Evolutionary conservation across 1,140 invertebrate genomes (phyloP).

Genomic region (Leptopilina clavipes): DNA sequence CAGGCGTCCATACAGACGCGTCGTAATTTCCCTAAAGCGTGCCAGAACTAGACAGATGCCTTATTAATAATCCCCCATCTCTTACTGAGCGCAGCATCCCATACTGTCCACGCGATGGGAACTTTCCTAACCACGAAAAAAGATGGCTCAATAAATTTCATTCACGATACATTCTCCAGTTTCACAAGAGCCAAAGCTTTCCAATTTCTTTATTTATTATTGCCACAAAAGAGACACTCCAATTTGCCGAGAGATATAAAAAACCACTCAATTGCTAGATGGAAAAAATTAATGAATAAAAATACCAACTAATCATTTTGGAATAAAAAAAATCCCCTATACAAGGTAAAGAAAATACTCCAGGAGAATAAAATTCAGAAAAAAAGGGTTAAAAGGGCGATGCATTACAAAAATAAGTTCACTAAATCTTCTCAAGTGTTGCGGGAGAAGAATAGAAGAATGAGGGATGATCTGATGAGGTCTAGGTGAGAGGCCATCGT

Average conservation of each 20-base stretch:
- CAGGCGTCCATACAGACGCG: conserved; percentile 46
- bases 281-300: too few species aligned
- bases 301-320: too few species aligned
- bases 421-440: background rate
- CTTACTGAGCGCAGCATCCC: background rate
- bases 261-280: too few species aligned
- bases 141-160: conserved; percentile 32
- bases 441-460: background rate
- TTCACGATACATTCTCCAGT: conserved; percentile 10
- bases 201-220: background rate
- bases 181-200: background rate
- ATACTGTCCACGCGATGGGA: conserved; percentile 19
- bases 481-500: background rate
- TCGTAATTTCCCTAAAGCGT: conserved; percentile 54
- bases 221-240: too few species aligned
- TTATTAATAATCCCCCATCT: conserved; percentile 55
- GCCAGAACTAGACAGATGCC: conserved; percentile 61
- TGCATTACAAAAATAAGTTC: background rate
- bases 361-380: too few species aligned
- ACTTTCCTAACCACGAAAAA: conserved; percentile 18
- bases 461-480: conserved; percentile 1
- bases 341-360: too few species aligned
- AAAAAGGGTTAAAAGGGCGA: too few species aligned
- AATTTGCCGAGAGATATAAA: too few species aligned
- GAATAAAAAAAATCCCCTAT: background rate